Evolutionary conservation across 2,797 vertebrate species (phyloP), one percentile per base, ranked within the genome.

Genomic region (Lepus townsendii): DNA sequence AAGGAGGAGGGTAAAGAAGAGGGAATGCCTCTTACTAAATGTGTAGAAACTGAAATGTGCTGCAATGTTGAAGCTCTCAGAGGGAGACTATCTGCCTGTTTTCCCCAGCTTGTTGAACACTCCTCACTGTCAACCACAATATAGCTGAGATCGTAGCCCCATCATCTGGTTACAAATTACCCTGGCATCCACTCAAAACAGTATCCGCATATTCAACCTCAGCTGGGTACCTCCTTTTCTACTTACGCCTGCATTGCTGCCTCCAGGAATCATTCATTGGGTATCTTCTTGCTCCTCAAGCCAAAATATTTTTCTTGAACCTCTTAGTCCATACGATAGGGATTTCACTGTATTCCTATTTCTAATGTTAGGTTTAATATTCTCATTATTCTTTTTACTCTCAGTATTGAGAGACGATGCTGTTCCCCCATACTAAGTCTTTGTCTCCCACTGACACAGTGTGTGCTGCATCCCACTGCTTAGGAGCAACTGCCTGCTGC

Each of bases 161-260:
- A 94, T 93, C 88, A 91, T 88, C 95, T 95, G 93, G 90, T 93
- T 95, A 88, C 73, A 79, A 65, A 88, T 85, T 92, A 88, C 66
- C 57, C 38, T 75, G 71, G 73, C 90, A 75, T 72, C 38, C 47
- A 87, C n/a, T 92, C 72, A 84, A 83, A 91, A 73, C 3, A 38
- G 30, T 14, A 20, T 52, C 16, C 27, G 42, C 20, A 52, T 50
- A 62, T 30, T n/a, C 20, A 80, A 42, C 22, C 4, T 93, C 63
- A 90, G 14, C 26, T 42, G 30, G 13, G 24, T 32, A 82, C 7
- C 10, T 92, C 2, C 5, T 57, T 90, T 90, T 80, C 57, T 35
- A 72, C 19, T 20, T 76, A 19, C 32, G 30, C 27, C 24, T 72
- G 9, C 6, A 68, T 95, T 92, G 10, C 32, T 57, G 22, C 19